Evolutionary conservation across 2,113 vertebrate genomes (phyloP).

Genomic region (Tor tambroides): DNA sequence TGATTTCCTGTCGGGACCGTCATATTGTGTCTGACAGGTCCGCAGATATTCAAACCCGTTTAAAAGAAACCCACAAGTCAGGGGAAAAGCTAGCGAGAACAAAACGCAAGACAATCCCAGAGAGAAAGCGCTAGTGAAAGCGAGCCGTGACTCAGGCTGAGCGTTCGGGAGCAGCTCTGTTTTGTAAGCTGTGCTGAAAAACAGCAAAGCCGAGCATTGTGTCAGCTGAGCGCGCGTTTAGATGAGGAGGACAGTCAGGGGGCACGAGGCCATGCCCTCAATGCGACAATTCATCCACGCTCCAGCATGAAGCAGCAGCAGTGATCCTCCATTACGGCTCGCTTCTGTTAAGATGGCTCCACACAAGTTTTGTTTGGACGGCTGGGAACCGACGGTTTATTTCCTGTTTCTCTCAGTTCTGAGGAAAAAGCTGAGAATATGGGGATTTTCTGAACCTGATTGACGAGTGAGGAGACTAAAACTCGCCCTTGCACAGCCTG

Average conservation of each 20-base stretch:
- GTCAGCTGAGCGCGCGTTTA: slow-evolving; percentile 40
- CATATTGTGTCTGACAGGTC: background rate
- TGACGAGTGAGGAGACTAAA: background rate
- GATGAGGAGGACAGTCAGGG: slow-evolving; percentile 36
- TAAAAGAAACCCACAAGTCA: slow-evolving; percentile 2
- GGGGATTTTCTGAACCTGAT: background rate
- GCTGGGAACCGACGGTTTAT: background rate
- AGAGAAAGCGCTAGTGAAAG: slow-evolving; percentile 9
- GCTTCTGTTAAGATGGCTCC: slow-evolving; percentile 17
- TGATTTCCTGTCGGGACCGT: background rate
- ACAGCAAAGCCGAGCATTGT: slow-evolving; percentile 50
- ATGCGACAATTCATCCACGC: slow-evolving; percentile 7
- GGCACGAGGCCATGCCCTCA: background rate
- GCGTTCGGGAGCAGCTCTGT: slow-evolving; percentile 54
- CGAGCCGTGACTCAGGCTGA: too few species aligned
- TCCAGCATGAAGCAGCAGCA: background rate
- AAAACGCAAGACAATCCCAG: background rate
- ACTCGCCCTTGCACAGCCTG: background rate
- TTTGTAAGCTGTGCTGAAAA: slow-evolving; percentile 53
- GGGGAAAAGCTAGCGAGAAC: background rate
- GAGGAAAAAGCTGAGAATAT: background rate
- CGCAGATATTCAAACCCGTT: background rate
- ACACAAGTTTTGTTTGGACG: background rate
- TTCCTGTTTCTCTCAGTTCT: background rate
- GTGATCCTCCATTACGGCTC: background rate